These are phyloP conservation scores for Antitype chi DNA, from an alignment of 2,888 invertebrate genomes.

Conservation along the genomic window DNA sequence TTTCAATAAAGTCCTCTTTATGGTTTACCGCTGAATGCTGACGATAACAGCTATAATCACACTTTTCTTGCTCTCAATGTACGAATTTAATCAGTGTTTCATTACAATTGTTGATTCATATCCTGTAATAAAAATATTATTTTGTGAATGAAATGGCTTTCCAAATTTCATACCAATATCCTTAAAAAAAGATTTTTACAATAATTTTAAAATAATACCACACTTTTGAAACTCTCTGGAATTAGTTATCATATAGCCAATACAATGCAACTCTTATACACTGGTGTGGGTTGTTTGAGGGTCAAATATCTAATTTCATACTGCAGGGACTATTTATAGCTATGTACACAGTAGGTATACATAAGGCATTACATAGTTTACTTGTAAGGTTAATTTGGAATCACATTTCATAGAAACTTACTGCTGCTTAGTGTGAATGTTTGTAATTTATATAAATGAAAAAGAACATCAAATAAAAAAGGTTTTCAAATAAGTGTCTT, in stretches of 20 bases:
- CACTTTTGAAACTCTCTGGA: background rate
- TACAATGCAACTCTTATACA: constrained; percentile 6
- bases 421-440: constrained; percentile 14
- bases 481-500: constrained; percentile 3
- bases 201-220: background rate
- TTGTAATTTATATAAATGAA: background rate
- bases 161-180: constrained; percentile 8
- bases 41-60: constrained; percentile 78
- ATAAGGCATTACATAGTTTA: constrained; percentile 10
- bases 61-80: constrained; percentile 72
- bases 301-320: constrained; percentile 54
- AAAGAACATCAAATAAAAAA: background rate
- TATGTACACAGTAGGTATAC: constrained; percentile 25
- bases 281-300: constrained; percentile 31
- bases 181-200: background rate
- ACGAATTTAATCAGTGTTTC: constrained; percentile 81
- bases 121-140: constrained; percentile 70
- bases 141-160: constrained; percentile 38
- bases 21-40: constrained; percentile 79
- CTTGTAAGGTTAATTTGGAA: constrained; percentile 19
- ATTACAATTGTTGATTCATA: constrained; percentile 81
- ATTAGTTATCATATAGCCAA: constrained; percentile 7
- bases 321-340: constrained; percentile 47
- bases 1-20: constrained; percentile 88
- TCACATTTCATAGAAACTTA: constrained; percentile 33